Base-by-base conservation (phyloP, 2,797 vertebrate genomes). In the Gambusia yucatana region DNA sequence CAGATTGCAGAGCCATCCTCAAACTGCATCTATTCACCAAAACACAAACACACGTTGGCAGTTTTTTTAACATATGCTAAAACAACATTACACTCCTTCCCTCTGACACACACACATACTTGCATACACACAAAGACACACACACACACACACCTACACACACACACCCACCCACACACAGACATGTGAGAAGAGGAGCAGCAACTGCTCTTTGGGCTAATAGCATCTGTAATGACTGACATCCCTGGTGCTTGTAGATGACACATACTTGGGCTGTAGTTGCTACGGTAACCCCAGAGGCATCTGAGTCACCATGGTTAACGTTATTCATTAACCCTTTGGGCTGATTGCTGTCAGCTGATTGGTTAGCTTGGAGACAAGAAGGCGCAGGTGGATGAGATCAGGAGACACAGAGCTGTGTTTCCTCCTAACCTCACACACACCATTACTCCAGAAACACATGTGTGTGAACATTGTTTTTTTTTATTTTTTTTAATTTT, bases 221-320 rank as follows among this genome's bases (percentile, higher is more conserved):
- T 39, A 75, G 70, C 73, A 47, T 82, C 69, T 83, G 59, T 77
- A 69, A 76, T 88, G 86, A 89, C 55, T 86, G 86, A 82, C 83
- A 81, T 77, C 67, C 39, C 63, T 63, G 69, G 72, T 78, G 82
- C 22, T 89, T 44, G 61, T 69, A 50, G 72, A 76, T 82, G 82
- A 86, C 84, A 86, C 80, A 77, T 72, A 76, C 74, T 86, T 76
- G 36, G 76, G 80, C 63, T 65, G n/a, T 46, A 70, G 82, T 84
- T 20, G 17, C 82, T 63, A 81, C 16, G 17, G 80, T 83, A 78
- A 87, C 77, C 76, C 73, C 14, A 65, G 76, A 77, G 70, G 55
- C 80, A 57, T 79, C 43, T 17, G 79, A 87, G 78, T 84, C 83
- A 82, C 75, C 30, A 16, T 16, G 65, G 70, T 76, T 77, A 77